phyloP scores from a whole-genome alignment of 2,888 invertebrate species.

The Iselma pallidipennis region DNA sequence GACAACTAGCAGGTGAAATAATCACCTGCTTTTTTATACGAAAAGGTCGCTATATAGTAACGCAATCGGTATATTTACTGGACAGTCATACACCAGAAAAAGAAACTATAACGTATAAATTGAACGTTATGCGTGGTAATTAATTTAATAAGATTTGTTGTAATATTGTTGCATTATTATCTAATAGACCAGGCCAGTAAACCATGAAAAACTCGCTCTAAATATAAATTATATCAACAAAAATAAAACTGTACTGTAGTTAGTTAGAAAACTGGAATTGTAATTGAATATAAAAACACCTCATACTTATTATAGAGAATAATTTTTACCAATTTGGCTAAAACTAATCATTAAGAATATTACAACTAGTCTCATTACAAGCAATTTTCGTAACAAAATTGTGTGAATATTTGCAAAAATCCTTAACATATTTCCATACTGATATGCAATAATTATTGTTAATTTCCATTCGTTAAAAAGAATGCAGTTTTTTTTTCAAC shows the following conservation, averaged over 20 bases:
- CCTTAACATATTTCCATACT: neutral
- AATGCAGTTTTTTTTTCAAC: neutral
- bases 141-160: neutral
- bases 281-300: neutral
- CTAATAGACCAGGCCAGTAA: slow-evolving; percentile 18
- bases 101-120: neutral
- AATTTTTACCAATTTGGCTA: slow-evolving; percentile 9
- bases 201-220: slow-evolving; percentile 16
- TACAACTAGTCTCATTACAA: neutral
- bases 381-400: neutral
- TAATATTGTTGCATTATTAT: slow-evolving; percentile 8
- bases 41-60: neutral
- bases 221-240: slow-evolving; percentile 6
- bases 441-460: no score
- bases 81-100: no score
- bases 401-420: neutral
- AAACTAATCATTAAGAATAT: neutral
- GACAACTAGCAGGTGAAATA: neutral
- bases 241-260: no score
- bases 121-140: neutral
- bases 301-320: neutral
- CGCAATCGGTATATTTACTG: no score
- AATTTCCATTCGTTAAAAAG: no score
- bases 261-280: no score
- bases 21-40: neutral